phyloP scores from a whole-genome alignment of 2,113 vertebrate species.

The Rhea americana region DNA sequence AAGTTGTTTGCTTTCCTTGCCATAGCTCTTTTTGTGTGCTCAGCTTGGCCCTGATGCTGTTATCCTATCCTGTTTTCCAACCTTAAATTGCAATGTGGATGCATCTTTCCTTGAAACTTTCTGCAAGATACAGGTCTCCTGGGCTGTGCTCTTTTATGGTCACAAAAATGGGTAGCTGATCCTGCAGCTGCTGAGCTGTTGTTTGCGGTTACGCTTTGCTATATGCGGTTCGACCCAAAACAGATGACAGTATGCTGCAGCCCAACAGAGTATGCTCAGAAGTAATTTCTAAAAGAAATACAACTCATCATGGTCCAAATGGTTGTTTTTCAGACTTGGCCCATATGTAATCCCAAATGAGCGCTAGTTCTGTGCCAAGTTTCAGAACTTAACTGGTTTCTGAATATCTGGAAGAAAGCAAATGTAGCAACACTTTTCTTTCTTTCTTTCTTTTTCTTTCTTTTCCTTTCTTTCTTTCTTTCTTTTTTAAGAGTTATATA shows the following conservation, averaged over 20 bases:
- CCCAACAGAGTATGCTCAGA: neutral
- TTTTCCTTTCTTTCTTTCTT: neutral
- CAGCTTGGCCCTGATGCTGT: neutral
- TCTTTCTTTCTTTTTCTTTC: too few relatives aligned
- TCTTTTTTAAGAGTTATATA: neutral
- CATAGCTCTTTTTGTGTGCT: neutral
- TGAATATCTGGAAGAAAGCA: slow-evolving; percentile 3
- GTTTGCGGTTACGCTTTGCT: neutral
- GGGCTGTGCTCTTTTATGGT: neutral
- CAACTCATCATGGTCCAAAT: neutral
- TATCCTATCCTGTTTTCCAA: neutral
- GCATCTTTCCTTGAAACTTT: neutral
- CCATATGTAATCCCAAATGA: neutral
- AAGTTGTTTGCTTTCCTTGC: neutral
- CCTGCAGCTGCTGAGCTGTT: slow-evolving; percentile 13
- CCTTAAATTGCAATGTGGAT: too few relatives aligned
- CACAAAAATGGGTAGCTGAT: neutral
- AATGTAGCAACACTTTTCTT: neutral
- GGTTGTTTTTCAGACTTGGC: slow-evolving; percentile 43
- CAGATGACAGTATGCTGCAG: neutral
- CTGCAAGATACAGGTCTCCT: neutral
- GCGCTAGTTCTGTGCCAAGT: neutral
- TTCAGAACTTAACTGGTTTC: neutral
- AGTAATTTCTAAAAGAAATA: neutral
- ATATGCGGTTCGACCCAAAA: neutral